phyloP scores from a whole-genome alignment of 2,888 invertebrate genomes.

The Tenodera sinensis region DNA sequence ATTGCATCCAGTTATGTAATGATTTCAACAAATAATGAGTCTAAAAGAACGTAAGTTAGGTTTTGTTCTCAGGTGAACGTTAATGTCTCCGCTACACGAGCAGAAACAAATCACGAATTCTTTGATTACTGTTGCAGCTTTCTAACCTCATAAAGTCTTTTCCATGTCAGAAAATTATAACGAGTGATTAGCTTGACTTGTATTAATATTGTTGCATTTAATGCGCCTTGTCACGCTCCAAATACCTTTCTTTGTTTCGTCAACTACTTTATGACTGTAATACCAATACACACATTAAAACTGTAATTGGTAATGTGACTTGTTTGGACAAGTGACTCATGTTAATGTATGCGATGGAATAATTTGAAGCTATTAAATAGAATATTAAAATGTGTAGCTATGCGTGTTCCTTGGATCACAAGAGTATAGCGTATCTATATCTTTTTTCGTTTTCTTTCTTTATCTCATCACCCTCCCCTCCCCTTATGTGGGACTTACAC shows the following conservation, averaged over 20 bases:
- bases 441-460: too few species aligned
- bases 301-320: too few species aligned
- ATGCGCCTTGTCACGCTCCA: background rate
- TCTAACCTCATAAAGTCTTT: background rate
- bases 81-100: background rate
- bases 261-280: too few species aligned
- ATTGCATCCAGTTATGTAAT: background rate
- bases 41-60: background rate
- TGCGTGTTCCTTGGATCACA: too few species aligned
- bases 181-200: background rate
- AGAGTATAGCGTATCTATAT: too few species aligned
- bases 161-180: background rate
- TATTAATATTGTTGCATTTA: background rate
- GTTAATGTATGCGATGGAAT: too few species aligned
- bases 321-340: too few species aligned
- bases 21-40: background rate
- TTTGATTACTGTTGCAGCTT: background rate
- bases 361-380: too few species aligned
- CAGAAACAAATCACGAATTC: background rate
- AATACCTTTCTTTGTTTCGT: background rate
- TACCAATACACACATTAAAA: too few species aligned
- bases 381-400: too few species aligned
- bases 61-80: background rate
- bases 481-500: too few species aligned
- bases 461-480: too few species aligned